A percentile compares a stretch with the other conserved stretches of the same genome.
phyloP scores from a whole-genome alignment of 2,797 vertebrate genomes.

The Myiotriccus ornatus region DNA sequence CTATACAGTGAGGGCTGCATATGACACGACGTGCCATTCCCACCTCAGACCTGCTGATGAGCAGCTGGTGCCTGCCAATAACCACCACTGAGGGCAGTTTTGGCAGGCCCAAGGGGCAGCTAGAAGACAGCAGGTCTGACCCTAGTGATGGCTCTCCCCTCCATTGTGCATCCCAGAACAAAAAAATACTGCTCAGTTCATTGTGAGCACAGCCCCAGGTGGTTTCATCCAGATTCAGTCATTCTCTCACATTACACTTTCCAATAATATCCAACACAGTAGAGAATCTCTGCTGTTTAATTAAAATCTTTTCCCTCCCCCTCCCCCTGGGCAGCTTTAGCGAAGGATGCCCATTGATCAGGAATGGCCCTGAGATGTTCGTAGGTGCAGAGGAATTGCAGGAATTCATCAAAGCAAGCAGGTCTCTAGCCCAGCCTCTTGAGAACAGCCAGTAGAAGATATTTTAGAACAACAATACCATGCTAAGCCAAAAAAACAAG shows the following conservation, averaged over 20 bases:
- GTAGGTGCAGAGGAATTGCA: neutral
- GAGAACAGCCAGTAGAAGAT: neutral
- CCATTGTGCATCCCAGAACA: neutral
- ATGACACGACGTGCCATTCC: neutral
- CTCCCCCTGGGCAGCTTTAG: neutral
- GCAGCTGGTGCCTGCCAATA: neutral
- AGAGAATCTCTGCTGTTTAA: neutral
- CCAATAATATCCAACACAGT: neutral
- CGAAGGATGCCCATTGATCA: neutral
- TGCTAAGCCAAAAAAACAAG: neutral
- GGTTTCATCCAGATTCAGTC: neutral
- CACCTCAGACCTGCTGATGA: accelerated
- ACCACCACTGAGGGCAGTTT: neutral
- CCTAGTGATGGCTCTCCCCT: neutral
- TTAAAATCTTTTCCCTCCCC: neutral
- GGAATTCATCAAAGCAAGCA: constrained; percentile 16
- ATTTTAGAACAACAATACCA: constrained; percentile 3
- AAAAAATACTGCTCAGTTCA: neutral
- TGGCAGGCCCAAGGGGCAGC: neutral
- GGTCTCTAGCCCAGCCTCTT: neutral
- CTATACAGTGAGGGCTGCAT: neutral
- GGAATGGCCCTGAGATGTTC: neutral
- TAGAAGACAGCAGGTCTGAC: neutral
- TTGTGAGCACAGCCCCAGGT: neutral
- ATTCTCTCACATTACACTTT: neutral